These are phyloP conservation scores for Agrypnia vestita DNA, from an alignment of 1,140 invertebrate species.

Conservation along the genomic window DNA sequence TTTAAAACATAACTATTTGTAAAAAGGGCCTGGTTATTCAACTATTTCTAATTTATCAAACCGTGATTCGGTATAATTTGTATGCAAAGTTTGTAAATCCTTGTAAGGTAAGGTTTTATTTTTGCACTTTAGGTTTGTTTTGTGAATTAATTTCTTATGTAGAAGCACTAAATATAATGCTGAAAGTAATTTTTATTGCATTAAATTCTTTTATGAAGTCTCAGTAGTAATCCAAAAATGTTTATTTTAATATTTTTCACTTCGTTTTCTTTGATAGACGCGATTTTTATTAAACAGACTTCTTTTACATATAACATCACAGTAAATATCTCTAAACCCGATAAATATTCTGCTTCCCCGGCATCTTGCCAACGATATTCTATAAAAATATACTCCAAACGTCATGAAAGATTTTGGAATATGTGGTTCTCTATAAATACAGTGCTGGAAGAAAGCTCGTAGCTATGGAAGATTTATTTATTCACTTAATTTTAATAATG, in stretches of 20 bases:
- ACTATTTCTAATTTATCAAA: no score
- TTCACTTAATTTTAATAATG: conserved; percentile 27
- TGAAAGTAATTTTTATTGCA: no score
- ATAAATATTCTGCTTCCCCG: conserved; percentile 55
- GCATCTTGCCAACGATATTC: conserved; percentile 52
- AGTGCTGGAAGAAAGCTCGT: conserved; percentile 36
- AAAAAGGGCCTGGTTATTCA: no score
- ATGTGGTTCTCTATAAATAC: conserved; percentile 44
- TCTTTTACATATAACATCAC: conserved; percentile 20
- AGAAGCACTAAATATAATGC: no score
- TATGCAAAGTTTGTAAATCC: no score
- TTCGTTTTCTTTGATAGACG: background rate
- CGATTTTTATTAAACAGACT: conserved; percentile 16
- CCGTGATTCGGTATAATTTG: no score
- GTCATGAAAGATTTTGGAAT: conserved; percentile 43
- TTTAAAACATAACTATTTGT: no score
- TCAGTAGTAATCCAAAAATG: background rate
- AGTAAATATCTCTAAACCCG: conserved; percentile 45
- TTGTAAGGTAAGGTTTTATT: no score
- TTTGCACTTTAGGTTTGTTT: no score
- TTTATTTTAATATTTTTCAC: background rate
- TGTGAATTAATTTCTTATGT: no score
- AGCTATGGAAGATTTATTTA: conserved; percentile 48
- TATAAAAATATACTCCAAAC: conserved; percentile 59
- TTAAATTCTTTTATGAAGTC: background rate